Percentiles rank a stretch among this genome's conserved stretches.
phyloP scores from a whole-genome alignment of 2,888 invertebrate genomes.

The Metalampra italica region DNA sequence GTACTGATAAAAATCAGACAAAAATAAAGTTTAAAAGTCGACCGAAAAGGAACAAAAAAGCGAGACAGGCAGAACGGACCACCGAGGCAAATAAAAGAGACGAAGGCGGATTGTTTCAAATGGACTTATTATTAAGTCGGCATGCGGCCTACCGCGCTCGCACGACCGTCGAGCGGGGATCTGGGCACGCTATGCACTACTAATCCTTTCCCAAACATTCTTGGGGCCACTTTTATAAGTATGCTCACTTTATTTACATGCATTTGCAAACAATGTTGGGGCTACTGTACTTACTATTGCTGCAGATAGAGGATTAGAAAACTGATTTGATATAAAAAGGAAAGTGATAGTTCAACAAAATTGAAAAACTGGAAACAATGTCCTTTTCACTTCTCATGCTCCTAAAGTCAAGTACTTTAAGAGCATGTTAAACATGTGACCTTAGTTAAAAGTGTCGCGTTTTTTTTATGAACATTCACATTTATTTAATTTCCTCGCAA shows the following conservation, averaged over 20 bases:
- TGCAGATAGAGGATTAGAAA: too few relatives aligned
- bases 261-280: not conserved
- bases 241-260: not conserved
- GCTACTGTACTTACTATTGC: not conserved
- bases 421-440: too few relatives aligned
- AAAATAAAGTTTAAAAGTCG: conserved; percentile 33
- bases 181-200: not conserved
- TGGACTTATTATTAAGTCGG: conserved; percentile 56
- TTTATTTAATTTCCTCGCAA: too few relatives aligned
- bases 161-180: conserved; percentile 7
- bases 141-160: conserved; percentile 47
- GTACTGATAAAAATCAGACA: conserved; percentile 21
- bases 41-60: conserved; percentile 33
- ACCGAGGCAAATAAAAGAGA: conserved; percentile 44
- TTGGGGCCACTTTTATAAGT: not conserved
- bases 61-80: conserved; percentile 34
- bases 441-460: too few relatives aligned
- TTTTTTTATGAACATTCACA: too few relatives aligned
- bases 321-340: too few relatives aligned
- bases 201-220: conserved; percentile 9
- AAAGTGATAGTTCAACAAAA: too few relatives aligned
- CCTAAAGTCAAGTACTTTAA: too few relatives aligned
- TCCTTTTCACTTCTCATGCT: too few relatives aligned
- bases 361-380: too few relatives aligned
- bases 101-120: conserved; percentile 51